These are phyloP conservation scores for Aegotheles bennettii DNA, from an alignment of 2,113 vertebrate species.

Conservation along the genomic window DNA sequence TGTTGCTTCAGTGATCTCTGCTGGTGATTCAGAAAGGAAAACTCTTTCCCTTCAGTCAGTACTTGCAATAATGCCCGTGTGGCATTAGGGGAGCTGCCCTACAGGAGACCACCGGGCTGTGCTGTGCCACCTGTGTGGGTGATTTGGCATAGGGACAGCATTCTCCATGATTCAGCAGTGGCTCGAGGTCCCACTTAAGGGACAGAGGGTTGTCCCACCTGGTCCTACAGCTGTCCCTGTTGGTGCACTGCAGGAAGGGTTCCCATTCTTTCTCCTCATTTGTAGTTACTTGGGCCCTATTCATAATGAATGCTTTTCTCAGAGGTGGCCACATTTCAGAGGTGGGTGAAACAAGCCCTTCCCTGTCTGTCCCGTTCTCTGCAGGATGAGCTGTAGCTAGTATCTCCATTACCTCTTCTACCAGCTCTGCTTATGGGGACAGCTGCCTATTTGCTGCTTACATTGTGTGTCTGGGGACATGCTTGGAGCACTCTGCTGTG, in stretches of 20 bases:
- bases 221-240: neutral
- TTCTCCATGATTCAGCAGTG: neutral
- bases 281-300: neutral
- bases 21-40: neutral
- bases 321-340: neutral
- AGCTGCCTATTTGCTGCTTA: constrained; percentile 2
- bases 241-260: neutral
- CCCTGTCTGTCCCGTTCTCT: neutral
- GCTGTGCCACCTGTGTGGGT: neutral
- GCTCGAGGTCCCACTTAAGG: neutral
- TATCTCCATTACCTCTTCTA: neutral
- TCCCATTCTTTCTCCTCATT: neutral
- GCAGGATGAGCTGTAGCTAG: neutral
- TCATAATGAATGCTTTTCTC: neutral
- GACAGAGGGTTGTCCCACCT: neutral
- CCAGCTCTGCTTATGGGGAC: neutral
- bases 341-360: neutral
- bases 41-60: neutral
- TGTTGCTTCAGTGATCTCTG: neutral
- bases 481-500: neutral
- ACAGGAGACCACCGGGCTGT: neutral
- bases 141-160: neutral
- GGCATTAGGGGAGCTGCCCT: neutral
- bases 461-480: neutral
- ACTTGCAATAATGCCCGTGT: neutral